Conservation (phyloP, 2,888 invertebrate genomes). For the Lochmaea crataegi region DNA sequence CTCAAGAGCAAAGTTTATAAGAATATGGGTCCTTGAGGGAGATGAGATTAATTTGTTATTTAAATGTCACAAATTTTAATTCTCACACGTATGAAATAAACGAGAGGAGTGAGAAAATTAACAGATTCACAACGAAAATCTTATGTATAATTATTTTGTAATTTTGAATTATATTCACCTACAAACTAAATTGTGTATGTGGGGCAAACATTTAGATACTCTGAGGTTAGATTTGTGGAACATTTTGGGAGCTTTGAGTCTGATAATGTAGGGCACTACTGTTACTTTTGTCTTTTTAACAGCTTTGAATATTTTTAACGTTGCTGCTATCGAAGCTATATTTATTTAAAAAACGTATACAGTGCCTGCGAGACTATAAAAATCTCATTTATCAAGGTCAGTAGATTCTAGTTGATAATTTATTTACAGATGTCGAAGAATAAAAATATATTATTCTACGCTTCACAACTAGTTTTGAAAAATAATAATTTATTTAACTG, state of each 20-base stretch:
- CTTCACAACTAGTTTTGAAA: too few relatives aligned
- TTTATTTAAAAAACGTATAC: background rate
- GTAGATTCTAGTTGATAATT: background rate
- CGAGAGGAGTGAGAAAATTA: conserved; percentile 19
- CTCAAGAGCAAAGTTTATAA: conserved; percentile 11
- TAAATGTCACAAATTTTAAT: conserved; percentile 24
- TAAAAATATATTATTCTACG: too few relatives aligned
- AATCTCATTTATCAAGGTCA: background rate
- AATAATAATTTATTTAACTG: background rate
- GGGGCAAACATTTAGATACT: too few relatives aligned
- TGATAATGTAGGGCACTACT: too few relatives aligned
- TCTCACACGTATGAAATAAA: conserved; percentile 23
- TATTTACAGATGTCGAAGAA: too few relatives aligned
- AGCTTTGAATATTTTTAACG: background rate
- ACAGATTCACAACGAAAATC: background rate
- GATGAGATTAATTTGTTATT: conserved; percentile 18
- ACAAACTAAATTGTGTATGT: too few relatives aligned
- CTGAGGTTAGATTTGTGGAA: too few relatives aligned
- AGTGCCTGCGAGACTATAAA: background rate
- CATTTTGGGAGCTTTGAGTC: too few relatives aligned
- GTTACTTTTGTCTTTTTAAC: background rate
- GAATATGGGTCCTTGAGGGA: conserved; percentile 16
- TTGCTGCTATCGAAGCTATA: background rate
- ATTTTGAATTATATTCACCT: too few relatives aligned
- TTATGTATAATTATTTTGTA: too few relatives aligned